Evolutionary conservation across 2,113 vertebrate species (phyloP).

Genomic region (Tyrannus savana): DNA sequence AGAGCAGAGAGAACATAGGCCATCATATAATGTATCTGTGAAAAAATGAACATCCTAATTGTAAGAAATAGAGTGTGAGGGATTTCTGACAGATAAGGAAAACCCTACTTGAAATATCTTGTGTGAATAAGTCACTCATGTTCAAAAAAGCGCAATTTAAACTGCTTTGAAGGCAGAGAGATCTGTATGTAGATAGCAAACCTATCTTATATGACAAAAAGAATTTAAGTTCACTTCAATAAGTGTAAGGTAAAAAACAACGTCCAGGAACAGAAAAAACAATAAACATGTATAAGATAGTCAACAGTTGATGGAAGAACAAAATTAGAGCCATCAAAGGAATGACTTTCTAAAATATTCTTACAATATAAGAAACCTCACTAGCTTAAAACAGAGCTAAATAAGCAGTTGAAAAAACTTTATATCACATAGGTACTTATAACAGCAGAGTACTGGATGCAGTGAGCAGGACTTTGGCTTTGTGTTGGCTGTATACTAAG

Average conservation of each 20-base stretch:
- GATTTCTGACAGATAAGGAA: neutral
- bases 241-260: neutral
- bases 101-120: neutral
- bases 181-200: neutral
- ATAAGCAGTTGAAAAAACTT: neutral
- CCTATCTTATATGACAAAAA: neutral
- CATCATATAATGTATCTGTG: neutral
- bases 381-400: neutral
- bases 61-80: neutral
- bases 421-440: neutral
- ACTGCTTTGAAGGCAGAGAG: neutral
- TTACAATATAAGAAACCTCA: neutral
- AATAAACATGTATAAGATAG: neutral
- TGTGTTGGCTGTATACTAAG: neutral
- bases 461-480: neutral
- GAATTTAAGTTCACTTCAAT: neutral
- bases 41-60: neutral
- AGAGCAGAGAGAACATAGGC: neutral
- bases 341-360: neutral
- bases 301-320: neutral
- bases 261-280: neutral
- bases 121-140: neutral
- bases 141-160: neutral
- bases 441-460: neutral
- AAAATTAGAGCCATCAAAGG: neutral